Base-by-base conservation (phyloP, 2,888 invertebrate species). In the Sepiola atlantica region DNA sequence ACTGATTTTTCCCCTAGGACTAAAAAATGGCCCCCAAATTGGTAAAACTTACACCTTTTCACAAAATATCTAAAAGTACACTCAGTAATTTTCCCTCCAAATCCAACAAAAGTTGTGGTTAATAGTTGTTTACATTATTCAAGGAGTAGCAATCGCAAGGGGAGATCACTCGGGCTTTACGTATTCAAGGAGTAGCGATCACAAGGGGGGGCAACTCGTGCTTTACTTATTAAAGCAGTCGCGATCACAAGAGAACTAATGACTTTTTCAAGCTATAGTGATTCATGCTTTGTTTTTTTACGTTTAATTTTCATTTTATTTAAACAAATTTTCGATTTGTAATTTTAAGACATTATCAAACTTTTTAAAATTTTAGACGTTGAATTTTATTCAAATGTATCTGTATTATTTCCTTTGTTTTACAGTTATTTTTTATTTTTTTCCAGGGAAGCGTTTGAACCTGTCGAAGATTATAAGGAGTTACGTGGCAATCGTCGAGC, bases 401-500 rank as follows among this genome's bases (percentile, higher is more conserved):
- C 28, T 90, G 2, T 77, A n/a, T 24, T 4, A 32, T 90, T 90
- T 35, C 16, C 35, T 28, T 4, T 32, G n/a, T 24, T 24, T 90
- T 90, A 32, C 28, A 32, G 18, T n/a, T 28, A 0, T n/a, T 45
- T 55, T 55, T 55, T 92, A 0, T 28, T 45, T 24, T 92, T 61
- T 4, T 93, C 21, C 61, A 94, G 55, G 90, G 35, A 55, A 77
- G 61, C 57, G 35, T 54, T 93, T 32, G 55, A 24, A 55, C 35
- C 32, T 10, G 54, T 91, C 32, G 90, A 94, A 14, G 94, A 94
- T 92, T 94, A 95, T 54, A 55, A 94, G 55, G 94, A 94, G 20
- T 57, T 94, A 45, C 95, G 93, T 32, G 95, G 95, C 55, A 94
- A 94, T 35, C 95, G 95, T 92, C 95, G 95, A 35, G 95, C 94